Evolutionary conservation across 2,797 vertebrate species (phyloP), one percentile per base, ranked within the genome.

Genomic region (Morus bassanus): DNA sequence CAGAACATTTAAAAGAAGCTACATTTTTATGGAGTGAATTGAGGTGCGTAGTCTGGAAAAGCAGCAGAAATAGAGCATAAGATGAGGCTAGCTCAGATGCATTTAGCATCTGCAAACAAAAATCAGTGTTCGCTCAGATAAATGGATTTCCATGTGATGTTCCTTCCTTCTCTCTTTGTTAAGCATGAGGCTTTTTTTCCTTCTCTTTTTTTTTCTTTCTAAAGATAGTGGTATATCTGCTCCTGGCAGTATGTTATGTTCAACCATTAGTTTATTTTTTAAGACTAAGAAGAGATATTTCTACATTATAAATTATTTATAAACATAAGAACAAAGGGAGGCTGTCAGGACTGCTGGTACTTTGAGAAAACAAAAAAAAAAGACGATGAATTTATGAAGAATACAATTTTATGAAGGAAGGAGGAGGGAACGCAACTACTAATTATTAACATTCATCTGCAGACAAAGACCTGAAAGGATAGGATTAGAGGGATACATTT

Each of bases 231-330:
- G 94, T 95, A 96, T 91, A 97, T 96, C 94, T 96, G 97, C 97
- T 98, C 46, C 96, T 97, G 98, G 95, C 98, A 97, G 95, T 96
- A 95, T 97, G 97, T 98, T 98, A 97, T 98, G 97, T 98, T 98
- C 97, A 97, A 97, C 98, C 97, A 98, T 98, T 98, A 98, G 98
- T 98, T 98, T 98, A 98, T 98, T 98, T 98, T 98, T 98, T 98
- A 98, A 98, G 98, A 98, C 97, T 97, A 98, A 98, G 98, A 98
- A 98, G 96, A 98, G 97, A 98, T 98, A 98, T 97, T 98, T 98
- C 98, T 97, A 94, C 95, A 95, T 96, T 97, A 98, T 98, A 98
- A 98, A 98, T 98, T 98, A 98, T 98, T 98, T 98, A 98, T 98
- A 98, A 98, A 98, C 97, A 98, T 57, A 95, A 97, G 97, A 98